Conservation (phyloP, 2,888 invertebrate genomes). For the Tyria jacobaeae region DNA sequence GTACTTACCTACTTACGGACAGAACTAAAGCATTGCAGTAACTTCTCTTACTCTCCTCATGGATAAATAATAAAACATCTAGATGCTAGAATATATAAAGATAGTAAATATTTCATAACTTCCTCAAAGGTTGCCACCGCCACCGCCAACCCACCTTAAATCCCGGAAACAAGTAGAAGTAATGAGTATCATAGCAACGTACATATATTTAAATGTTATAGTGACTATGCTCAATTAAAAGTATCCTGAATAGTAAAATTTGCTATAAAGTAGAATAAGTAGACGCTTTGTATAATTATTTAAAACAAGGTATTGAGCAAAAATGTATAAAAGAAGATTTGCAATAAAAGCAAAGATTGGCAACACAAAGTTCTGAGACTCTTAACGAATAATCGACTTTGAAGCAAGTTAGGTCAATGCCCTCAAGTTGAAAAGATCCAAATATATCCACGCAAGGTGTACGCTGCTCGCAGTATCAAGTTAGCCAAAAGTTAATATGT, state of each 20-base stretch:
- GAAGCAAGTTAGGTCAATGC: conserved; percentile 50
- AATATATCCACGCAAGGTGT: conserved; percentile 58
- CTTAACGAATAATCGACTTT: conserved; percentile 40
- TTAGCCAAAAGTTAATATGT: conserved; percentile 30
- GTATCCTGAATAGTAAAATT: neutral
- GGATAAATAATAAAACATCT: too few species aligned
- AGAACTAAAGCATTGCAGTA: too few species aligned
- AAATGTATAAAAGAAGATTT: neutral
- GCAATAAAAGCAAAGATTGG: conserved; percentile 4
- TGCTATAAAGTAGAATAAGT: neutral
- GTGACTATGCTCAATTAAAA: neutral
- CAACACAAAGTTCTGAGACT: conserved; percentile 23
- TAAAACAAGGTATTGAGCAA: neutral
- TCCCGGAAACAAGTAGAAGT: neutral
- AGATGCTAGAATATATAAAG: too few species aligned
- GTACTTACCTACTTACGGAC: too few species aligned
- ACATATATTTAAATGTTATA: neutral
- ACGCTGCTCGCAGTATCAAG: conserved; percentile 48
- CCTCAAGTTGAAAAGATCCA: conserved; percentile 52
- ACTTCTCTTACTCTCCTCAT: too few species aligned
- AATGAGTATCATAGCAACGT: neutral
- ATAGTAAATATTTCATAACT: too few species aligned
- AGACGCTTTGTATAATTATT: neutral
- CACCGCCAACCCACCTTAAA: neutral
- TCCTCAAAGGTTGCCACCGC: neutral